phyloP scores from a whole-genome alignment of 2,888 invertebrate species.

The Leucozona laternaria region DNA sequence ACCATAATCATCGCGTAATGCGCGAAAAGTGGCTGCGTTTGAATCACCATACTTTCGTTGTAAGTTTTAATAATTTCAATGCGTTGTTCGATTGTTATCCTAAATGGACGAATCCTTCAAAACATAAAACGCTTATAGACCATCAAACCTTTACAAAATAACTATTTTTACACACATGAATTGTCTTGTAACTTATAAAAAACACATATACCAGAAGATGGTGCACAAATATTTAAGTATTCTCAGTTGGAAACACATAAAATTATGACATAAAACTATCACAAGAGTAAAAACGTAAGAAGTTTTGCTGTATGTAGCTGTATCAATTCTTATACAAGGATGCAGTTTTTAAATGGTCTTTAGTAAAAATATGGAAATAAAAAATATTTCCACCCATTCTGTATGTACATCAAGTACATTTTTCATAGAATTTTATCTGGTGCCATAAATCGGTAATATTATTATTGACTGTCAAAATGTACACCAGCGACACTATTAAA shows the following conservation, averaged over 20 bases:
- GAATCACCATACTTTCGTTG: no score
- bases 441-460: not conserved
- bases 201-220: not conserved
- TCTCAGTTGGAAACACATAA: not conserved
- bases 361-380: not conserved
- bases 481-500: not conserved
- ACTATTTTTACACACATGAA: not conserved
- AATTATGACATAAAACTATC: not conserved
- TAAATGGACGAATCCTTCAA: not conserved
- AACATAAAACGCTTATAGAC: not conserved
- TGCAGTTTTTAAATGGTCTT: not conserved
- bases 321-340: not conserved
- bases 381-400: not conserved
- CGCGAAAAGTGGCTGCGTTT: no score
- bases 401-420: no score
- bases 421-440: not conserved
- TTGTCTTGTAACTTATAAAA: not conserved
- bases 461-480: slow-evolving; percentile 38
- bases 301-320: not conserved
- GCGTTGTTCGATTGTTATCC: no score
- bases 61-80: no score
- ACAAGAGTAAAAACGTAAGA: not conserved
- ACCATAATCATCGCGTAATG: no score
- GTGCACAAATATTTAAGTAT: not conserved
- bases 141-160: not conserved